Conservation (phyloP, 2,888 invertebrate genomes). For the Melinopterus prodromus region DNA sequence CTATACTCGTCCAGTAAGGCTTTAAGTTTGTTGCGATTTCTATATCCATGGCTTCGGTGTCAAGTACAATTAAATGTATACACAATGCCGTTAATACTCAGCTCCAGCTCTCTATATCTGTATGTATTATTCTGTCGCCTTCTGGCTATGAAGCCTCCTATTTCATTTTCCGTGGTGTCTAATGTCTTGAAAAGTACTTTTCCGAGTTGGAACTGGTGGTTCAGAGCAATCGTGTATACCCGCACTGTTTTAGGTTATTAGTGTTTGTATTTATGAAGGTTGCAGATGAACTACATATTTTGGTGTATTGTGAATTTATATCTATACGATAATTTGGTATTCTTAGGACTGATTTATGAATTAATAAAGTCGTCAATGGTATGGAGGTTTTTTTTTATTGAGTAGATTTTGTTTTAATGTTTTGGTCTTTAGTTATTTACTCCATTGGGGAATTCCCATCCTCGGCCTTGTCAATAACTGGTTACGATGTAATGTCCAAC, state of each 20-base stretch:
- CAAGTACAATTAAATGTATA: not conserved
- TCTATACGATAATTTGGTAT: not conserved
- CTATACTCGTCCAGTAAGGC: constrained; percentile 53
- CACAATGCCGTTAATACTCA: not conserved
- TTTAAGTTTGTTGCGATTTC: constrained; percentile 8
- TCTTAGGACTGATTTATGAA: no score
- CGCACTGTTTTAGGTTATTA: not conserved
- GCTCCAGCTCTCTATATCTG: not conserved
- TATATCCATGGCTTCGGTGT: not conserved
- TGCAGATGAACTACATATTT: not conserved
- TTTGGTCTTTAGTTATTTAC: no score
- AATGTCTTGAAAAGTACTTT: not conserved
- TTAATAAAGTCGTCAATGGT: not conserved
- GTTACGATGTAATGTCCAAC: no score
- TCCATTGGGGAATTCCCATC: no score
- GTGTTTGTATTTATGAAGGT: not conserved
- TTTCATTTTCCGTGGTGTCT: not conserved
- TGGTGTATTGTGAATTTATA: not conserved
- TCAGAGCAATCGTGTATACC: not conserved
- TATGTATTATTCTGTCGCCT: not conserved
- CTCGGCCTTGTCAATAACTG: no score
- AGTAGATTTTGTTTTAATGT: not conserved
- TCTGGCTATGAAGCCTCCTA: not conserved
- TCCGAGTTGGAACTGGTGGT: not conserved
- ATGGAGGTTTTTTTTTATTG: not conserved